A percentile compares a stretch with the other conserved stretches of the same genome.
Conservation (phyloP, 2,888 invertebrate genomes). For the Boloria selene region DNA sequence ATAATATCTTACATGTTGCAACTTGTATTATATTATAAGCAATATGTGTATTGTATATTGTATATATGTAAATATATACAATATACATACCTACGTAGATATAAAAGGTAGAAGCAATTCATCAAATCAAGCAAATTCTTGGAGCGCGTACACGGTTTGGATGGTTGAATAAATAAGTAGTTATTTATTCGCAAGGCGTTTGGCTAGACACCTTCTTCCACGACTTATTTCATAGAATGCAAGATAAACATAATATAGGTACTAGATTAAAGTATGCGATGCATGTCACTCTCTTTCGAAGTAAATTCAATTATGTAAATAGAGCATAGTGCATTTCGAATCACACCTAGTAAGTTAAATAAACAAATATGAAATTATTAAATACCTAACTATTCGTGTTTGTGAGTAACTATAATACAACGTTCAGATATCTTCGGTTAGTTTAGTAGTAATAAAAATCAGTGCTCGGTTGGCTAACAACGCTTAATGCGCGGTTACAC, state of each 20-base stretch:
- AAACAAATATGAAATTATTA: background rate
- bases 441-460: conserved; percentile 78
- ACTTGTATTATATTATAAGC: background rate
- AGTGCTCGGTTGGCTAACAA: conserved; percentile 72
- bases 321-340: background rate
- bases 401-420: conserved; percentile 36
- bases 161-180: conserved; percentile 39
- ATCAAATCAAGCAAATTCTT: conserved; percentile 43
- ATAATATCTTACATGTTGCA: conserved; percentile 3
- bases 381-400: conserved; percentile 13
- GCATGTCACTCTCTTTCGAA: conserved; percentile 27
- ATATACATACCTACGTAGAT: background rate
- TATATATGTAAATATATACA: background rate
- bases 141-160: conserved; percentile 33
- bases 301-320: conserved; percentile 24
- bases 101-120: conserved; percentile 31
- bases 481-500: conserved; percentile 73
- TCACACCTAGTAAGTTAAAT: too few relatives aligned
- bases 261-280: conserved; percentile 27
- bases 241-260: conserved; percentile 30
- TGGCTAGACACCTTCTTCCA: conserved; percentile 36
- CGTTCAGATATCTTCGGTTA: conserved; percentile 57
- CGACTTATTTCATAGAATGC: conserved; percentile 39
- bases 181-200: conserved; percentile 44
- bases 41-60: too few relatives aligned